Percentiles rank a stretch among this genome's conserved stretches.
These are phyloP conservation scores for Leucophenga montana DNA, from an alignment of 2,888 invertebrate genomes.

Conservation along the genomic window DNA sequence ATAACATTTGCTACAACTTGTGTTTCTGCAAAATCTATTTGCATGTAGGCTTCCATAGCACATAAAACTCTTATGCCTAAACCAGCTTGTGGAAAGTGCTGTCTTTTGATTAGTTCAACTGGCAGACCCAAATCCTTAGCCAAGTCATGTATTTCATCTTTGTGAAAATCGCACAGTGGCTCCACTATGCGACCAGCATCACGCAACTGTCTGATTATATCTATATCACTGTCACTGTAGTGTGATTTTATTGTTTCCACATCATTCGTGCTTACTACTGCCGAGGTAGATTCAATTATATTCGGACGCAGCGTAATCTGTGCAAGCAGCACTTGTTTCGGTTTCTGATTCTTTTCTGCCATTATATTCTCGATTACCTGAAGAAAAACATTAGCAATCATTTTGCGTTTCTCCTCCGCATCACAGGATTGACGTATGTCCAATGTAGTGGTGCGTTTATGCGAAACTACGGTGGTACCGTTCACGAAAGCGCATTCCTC, in stretches of 20 bases:
- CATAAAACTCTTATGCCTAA: slow-evolving; percentile 96
- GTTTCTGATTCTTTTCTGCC: slow-evolving; percentile 87
- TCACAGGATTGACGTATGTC: slow-evolving; percentile 86
- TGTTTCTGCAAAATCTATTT: slow-evolving; percentile 96
- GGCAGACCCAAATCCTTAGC: slow-evolving; percentile 94
- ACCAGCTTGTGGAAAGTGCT: slow-evolving; percentile 99
- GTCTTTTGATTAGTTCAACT: slow-evolving; percentile 88
- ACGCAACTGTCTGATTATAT: too few species aligned
- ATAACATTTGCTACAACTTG: slow-evolving; percentile 95
- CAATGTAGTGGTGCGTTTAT: slow-evolving; percentile 75
- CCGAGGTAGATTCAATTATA: slow-evolving; percentile 97
- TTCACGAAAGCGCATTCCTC: slow-evolving; percentile 83
- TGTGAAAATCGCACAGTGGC: slow-evolving; percentile 99
- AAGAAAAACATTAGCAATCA: slow-evolving; percentile 99
- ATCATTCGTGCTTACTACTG: slow-evolving; percentile 85
- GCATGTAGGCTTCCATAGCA: slow-evolving; percentile 94
- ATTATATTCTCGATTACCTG: slow-evolving; percentile 93
- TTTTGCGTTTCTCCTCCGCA: slow-evolving; percentile 98
- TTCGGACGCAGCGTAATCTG: slow-evolving; percentile 98
- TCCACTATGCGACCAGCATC: slow-evolving; percentile 90
- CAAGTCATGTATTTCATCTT: slow-evolving; percentile 94
- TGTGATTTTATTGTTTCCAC: slow-evolving; percentile 99
- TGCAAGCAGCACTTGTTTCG: slow-evolving; percentile 92
- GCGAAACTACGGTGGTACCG: slow-evolving; percentile 88
- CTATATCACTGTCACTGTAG: slow-evolving; percentile 86